Percentiles rank a stretch among this genome's conserved stretches.
phyloP scores from a whole-genome alignment of 2,113 vertebrate genomes.

The Tonatia bakeri region DNA sequence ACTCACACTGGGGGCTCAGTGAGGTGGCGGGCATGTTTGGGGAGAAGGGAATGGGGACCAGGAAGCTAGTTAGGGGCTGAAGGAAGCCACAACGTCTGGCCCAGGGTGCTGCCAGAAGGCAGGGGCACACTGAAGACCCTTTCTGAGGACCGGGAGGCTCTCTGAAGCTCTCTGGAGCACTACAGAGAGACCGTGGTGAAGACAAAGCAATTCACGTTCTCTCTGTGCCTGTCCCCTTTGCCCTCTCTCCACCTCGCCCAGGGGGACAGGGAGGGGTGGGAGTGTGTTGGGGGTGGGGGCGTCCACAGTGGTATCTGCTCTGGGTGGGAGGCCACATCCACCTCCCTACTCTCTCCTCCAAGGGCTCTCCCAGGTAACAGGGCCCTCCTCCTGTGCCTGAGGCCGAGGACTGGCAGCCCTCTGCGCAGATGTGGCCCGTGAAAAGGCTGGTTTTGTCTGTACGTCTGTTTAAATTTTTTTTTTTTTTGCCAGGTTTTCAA shows the following conservation, averaged over 20 bases:
- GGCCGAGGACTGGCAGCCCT: background rate
- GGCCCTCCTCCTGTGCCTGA: background rate
- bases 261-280: background rate
- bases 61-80: background rate
- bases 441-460: background rate
- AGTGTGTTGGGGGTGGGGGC: no score
- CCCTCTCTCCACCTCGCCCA: no score
- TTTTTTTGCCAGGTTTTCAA: background rate
- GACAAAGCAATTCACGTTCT: background rate
- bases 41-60: background rate
- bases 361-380: background rate
- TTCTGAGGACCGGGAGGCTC: background rate
- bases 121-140: accelerated
- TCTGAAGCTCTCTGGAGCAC: background rate
- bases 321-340: background rate
- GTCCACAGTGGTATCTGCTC: background rate
- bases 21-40: background rate
- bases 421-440: background rate
- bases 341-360: background rate
- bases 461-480: background rate
- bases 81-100: background rate
- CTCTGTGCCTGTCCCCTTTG: no score
- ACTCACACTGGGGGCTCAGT: background rate
- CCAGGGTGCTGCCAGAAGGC: background rate
- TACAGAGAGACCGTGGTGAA: background rate